Evolutionary conservation across 2,797 vertebrate species (phyloP).

Genomic region (Alauda arvensis): DNA sequence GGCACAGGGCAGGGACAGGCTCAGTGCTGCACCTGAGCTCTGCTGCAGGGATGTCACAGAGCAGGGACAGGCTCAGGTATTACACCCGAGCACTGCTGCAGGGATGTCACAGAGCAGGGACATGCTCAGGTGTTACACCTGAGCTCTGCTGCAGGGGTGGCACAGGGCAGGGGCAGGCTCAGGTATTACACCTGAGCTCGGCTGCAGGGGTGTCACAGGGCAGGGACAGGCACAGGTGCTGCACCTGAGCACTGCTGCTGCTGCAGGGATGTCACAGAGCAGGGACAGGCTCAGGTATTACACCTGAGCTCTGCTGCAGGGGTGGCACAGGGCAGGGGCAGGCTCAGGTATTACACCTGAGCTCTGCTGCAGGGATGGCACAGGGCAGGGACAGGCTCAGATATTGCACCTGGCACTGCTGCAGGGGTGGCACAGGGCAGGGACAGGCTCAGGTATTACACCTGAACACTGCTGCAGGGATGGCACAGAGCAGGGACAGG

Average conservation of each 20-base stretch:
- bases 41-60: not conserved
- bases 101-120: not conserved
- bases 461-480: fast-evolving
- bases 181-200: not conserved
- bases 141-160: fast-evolving
- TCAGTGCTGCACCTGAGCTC: not conserved
- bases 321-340: not conserved
- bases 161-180: not conserved
- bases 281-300: not conserved
- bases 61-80: not conserved
- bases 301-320: not conserved
- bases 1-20: not conserved
- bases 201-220: not conserved
- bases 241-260: not conserved
- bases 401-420: not conserved
- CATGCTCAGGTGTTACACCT: not conserved
- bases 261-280: not conserved
- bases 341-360: not conserved
- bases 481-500: not conserved
- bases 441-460: not conserved
- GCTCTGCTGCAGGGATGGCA: not conserved
- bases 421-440: not conserved
- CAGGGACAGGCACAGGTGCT: not conserved
- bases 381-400: not conserved
- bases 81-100: not conserved